These are phyloP conservation scores for Conus canariensis DNA, from an alignment of 2,888 invertebrate species.

Conservation along the genomic window DNA sequence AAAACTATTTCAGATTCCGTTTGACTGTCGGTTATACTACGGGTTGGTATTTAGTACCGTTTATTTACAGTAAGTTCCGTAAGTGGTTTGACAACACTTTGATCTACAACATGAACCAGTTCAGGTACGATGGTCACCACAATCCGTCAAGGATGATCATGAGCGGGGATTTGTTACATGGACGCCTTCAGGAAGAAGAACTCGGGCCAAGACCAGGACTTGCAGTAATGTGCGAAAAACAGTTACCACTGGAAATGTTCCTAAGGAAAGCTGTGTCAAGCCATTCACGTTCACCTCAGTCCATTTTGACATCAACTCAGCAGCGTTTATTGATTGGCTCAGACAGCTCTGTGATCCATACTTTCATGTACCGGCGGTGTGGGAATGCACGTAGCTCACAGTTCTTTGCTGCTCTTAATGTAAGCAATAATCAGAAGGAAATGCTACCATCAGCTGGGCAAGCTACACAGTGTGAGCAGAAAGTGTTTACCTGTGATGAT, in stretches of 20 bases:
- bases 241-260: background rate
- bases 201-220: background rate
- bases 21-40: background rate
- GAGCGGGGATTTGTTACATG: background rate
- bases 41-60: background rate
- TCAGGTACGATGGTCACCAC: too few relatives aligned
- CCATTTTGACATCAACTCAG: too few relatives aligned
- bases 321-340: too few relatives aligned
- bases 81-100: background rate
- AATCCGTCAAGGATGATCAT: background rate
- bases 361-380: background rate
- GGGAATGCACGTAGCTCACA: background rate
- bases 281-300: too few relatives aligned
- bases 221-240: background rate
- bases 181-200: background rate
- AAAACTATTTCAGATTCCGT: background rate
- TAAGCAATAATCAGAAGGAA: background rate
- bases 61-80: background rate
- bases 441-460: background rate
- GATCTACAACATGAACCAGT: background rate
- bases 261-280: too few relatives aligned
- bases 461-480: too few relatives aligned
- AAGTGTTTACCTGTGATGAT: constrained; percentile 6
- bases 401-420: background rate
- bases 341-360: too few relatives aligned